A percentile compares a stretch with the other conserved stretches of the same genome.
phyloP scores from a whole-genome alignment of 2,113 vertebrate species.

The Carollia perspicillata region DNA sequence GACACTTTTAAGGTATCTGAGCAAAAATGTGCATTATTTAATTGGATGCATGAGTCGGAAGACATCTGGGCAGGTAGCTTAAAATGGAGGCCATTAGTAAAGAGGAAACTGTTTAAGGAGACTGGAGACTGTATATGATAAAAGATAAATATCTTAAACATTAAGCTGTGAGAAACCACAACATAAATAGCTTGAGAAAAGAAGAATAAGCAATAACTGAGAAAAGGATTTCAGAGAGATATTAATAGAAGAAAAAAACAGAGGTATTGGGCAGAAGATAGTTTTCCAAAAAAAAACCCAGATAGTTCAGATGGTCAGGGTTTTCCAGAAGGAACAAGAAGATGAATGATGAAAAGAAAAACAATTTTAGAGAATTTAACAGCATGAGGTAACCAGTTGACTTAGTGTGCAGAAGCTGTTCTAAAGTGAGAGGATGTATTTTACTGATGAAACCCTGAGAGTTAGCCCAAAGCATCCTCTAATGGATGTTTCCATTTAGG shows the following conservation, averaged over 20 bases:
- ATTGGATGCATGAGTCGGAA: background rate
- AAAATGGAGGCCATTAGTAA: background rate
- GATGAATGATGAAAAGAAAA: background rate
- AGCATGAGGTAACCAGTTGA: background rate
- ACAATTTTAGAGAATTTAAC: background rate
- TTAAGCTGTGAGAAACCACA: background rate
- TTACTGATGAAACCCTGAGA: background rate
- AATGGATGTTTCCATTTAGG: background rate
- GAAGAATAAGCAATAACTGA: background rate
- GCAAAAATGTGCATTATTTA: background rate
- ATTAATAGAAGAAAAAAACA: background rate
- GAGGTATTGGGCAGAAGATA: background rate
- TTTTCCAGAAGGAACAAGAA: background rate
- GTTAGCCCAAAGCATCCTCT: background rate
- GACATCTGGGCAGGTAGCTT: background rate
- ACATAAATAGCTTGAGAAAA: background rate
- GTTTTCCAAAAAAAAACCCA: background rate
- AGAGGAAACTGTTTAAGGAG: background rate
- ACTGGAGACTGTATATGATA: background rate
- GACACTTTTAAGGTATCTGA: background rate
- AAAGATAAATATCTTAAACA: background rate
- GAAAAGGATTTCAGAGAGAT: background rate
- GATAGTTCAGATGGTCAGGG: background rate
- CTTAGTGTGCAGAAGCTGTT: background rate
- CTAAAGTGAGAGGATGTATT: too few species aligned